Evolutionary conservation across 1,140 invertebrate species (phyloP), one percentile per base, ranked within the genome.

Genomic region (Belonocnema kinseyi): DNA sequence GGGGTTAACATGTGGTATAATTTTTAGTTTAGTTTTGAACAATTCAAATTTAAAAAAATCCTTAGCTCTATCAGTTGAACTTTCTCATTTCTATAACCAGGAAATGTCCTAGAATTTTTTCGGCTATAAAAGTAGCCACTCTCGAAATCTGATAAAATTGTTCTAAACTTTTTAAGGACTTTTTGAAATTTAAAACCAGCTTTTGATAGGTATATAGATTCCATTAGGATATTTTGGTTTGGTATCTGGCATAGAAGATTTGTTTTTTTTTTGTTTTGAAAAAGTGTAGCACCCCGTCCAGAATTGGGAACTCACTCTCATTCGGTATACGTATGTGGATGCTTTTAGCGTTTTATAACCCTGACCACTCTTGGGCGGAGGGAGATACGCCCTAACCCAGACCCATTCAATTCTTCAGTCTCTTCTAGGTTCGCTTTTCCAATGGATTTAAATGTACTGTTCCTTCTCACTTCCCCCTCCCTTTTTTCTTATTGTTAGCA

Each of bases 271-370:
- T 80, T 80, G 74, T 71, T 74, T 56, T n/a, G 19, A 56, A 77
- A 66, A 61, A 77, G 56, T 66, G 52, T 51, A 80, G 74, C 52
- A 82, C 77, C 58, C 75, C 77, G 77, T 83, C 77, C 76, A 80
- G 76, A 79, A 79, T 76, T 76, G 72, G 56, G n/a, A 72, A 51
- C 71, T 56, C 75, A 33, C 70, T 72, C 53, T 54, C 76, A 77
- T 53, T 66, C 50, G 17, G 21, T 73, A 79, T 82, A 82, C 81
- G 79, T 80, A 80, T 77, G 81, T 78, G 85, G 83, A 87, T 87
- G 87, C 87, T 88, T 88, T 88, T 87, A 88, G 83, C 85, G 85
- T 86, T 88, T 87, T 86, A 87, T 88, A 85, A 86, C 83, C 79
- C 80, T 78, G 82, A 82, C 85, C 79, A 88, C 82, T 85, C 83